Conservation (phyloP, 1,140 invertebrate species). For the Drosophila oshimai region DNA sequence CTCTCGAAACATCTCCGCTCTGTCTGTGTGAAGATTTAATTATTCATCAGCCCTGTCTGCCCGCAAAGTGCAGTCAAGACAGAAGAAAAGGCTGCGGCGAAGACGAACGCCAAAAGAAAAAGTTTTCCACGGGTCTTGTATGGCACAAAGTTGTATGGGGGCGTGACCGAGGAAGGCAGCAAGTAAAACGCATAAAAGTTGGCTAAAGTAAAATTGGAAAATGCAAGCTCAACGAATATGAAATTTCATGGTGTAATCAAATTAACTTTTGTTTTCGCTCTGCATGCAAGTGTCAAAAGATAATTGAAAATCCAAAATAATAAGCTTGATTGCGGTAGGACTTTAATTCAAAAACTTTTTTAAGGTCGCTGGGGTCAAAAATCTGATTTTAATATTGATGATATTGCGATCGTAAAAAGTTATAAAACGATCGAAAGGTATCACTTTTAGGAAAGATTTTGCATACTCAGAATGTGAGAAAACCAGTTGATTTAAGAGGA, state of each 20-base stretch:
- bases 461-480: too few relatives aligned
- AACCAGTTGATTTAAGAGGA: too few relatives aligned
- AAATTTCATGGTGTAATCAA: slow-evolving; percentile 59
- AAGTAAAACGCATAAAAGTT: slow-evolving; percentile 36
- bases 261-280: slow-evolving; percentile 64
- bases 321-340: slow-evolving; percentile 3
- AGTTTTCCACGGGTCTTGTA: slow-evolving; percentile 32
- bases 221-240: slow-evolving; percentile 54
- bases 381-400: too few relatives aligned
- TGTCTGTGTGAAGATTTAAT: slow-evolving; percentile 64
- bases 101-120: slow-evolving; percentile 41
- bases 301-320: slow-evolving; percentile 56
- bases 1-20: slow-evolving; percentile 11
- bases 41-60: slow-evolving; percentile 74
- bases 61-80: slow-evolving; percentile 56
- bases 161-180: slow-evolving; percentile 8
- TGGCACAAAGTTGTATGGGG: slow-evolving; percentile 38
- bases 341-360: neutral
- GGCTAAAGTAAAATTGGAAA: slow-evolving; percentile 44
- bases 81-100: slow-evolving; percentile 21
- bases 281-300: slow-evolving; percentile 51
- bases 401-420: neutral
- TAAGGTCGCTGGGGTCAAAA: slow-evolving; percentile 1
- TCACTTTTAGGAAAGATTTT: too few relatives aligned
- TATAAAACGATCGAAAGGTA: too few relatives aligned